These are phyloP conservation scores for Hippopotamus amphibius DNA, from an alignment of 2,113 vertebrate genomes.

Conservation along the genomic window DNA sequence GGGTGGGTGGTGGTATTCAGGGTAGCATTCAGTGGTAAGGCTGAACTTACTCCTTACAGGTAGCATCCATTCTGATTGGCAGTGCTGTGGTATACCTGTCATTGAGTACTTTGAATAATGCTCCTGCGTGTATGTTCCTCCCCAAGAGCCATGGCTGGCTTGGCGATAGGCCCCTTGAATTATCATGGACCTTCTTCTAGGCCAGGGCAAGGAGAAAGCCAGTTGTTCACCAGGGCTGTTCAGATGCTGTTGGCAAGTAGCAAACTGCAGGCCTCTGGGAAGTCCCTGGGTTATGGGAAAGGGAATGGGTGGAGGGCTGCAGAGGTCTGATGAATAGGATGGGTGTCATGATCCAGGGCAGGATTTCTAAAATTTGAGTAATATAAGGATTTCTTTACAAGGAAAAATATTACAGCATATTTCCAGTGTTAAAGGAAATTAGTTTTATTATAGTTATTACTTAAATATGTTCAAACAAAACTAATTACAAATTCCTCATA, in stretches of 20 bases:
- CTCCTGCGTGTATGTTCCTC: not conserved
- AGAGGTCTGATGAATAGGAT: not conserved
- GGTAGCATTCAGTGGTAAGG: not conserved
- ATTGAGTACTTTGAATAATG: not conserved
- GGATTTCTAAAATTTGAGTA: not conserved
- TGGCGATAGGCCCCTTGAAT: not conserved
- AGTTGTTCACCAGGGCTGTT: not conserved
- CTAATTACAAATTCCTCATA: not conserved
- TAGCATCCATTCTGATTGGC: not conserved
- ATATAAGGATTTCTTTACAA: not conserved
- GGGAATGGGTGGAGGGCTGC: not conserved
- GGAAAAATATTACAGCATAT: not conserved
- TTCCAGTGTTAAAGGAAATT: not conserved
- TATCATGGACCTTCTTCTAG: not conserved
- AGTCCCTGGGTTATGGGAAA: rapidly evolving
- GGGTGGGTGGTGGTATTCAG: not conserved
- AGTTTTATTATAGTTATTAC: not conserved
- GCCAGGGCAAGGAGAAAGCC: not conserved
- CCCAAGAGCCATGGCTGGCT: not conserved
- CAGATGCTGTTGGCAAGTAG: not conserved
- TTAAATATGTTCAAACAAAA: slow-evolving; percentile 12
- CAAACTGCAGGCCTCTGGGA: not conserved
- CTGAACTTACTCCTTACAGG: not conserved
- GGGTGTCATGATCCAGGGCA: not conserved
- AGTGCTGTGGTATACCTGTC: too few relatives aligned